Evolutionary conservation across 2,888 invertebrate species (phyloP), one percentile per base, ranked within the genome.

Genomic region (Torymus aiolomorphi): DNA sequence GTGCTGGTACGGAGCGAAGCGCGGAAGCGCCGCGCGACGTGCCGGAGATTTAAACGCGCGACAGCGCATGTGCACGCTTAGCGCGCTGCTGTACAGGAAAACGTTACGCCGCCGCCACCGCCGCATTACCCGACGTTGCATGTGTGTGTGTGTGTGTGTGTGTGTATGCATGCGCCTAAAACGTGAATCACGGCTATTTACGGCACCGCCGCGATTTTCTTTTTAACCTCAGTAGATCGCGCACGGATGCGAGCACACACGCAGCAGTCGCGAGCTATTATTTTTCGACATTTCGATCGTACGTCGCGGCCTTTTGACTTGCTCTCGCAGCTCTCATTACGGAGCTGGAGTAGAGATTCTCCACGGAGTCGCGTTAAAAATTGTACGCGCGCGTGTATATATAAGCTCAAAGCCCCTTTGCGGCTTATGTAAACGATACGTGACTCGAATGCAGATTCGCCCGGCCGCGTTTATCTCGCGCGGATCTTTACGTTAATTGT

Each of bases 1-100:
- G 12, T 11, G 20, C 1, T 5, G 13, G 18, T 11, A 16, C 51
- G 16, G 20, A 11, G 31, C 2, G 16, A 69, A 61, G 73, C 69
- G 69, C 80, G 70, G 80, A 73, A 80, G 77, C 77, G 57, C 62
- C 69, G 65, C 52, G 66, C 80, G 80, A 74, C 71, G 76, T 56
- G 71, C 76, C 52, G 75, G 78, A 82, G 83, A 84, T 77, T 83
- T 75, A 78, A 76, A 82, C 73, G 83, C 81, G 62, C 54, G 83
- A 72, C 52, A 62, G 76, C 78, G 70, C 78, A 75, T 67, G 81
- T 78, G 75, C n/a, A n/a, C 75, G 49, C 52, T 4, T 31, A 31
- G 12, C n/a, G 57, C 71, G 24, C 66, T 16, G 1, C 61, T 61
- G 14, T 56, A 24, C 51, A 8, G 18, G 11, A 54, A 75, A 59